These are phyloP conservation scores for Phrynocephalus guinanensis DNA, from an alignment of 2,797 vertebrate species.

Conservation along the genomic window DNA sequence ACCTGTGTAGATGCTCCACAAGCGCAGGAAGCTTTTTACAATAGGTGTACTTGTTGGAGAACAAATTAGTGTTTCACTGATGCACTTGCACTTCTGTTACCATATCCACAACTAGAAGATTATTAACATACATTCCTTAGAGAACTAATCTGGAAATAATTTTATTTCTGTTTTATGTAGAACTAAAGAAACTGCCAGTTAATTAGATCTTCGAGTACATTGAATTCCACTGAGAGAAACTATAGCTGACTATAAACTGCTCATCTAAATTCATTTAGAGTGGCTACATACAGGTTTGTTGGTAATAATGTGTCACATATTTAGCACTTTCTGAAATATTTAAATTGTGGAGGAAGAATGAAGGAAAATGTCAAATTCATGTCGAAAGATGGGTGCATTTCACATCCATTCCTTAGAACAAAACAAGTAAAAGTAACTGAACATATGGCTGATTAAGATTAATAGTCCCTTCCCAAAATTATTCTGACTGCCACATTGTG, in stretches of 20 bases:
- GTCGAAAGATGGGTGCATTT: constrained; percentile 69
- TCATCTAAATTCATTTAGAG: constrained; percentile 73
- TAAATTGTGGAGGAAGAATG: constrained; percentile 67
- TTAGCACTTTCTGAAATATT: constrained; percentile 71
- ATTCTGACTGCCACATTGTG: constrained; percentile 82
- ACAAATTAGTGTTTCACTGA: constrained; percentile 67
- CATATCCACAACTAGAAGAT: constrained; percentile 68
- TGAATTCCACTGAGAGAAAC: constrained; percentile 68
- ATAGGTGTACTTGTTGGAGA: constrained; percentile 64
- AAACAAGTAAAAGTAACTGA: constrained; percentile 79
- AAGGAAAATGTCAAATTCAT: constrained; percentile 67
- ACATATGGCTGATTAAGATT: constrained; percentile 85
- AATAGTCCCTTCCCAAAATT: constrained; percentile 82
- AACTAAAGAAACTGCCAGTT: constrained; percentile 75
- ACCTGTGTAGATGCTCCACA: constrained; percentile 66
- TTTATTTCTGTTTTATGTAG: constrained; percentile 76
- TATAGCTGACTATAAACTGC: constrained; percentile 70
- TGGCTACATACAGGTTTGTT: constrained; percentile 58
- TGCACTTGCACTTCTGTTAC: constrained; percentile 70
- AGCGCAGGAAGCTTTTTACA: constrained; percentile 66
- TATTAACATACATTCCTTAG: constrained; percentile 67
- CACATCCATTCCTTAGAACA: constrained; percentile 69
- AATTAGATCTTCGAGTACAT: constrained; percentile 77
- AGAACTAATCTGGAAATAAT: constrained; percentile 75
- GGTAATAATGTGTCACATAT: constrained; percentile 63